These are phyloP conservation scores for Recurvirostra avosetta DNA, from an alignment of 2,113 vertebrate species.

Conservation along the genomic window DNA sequence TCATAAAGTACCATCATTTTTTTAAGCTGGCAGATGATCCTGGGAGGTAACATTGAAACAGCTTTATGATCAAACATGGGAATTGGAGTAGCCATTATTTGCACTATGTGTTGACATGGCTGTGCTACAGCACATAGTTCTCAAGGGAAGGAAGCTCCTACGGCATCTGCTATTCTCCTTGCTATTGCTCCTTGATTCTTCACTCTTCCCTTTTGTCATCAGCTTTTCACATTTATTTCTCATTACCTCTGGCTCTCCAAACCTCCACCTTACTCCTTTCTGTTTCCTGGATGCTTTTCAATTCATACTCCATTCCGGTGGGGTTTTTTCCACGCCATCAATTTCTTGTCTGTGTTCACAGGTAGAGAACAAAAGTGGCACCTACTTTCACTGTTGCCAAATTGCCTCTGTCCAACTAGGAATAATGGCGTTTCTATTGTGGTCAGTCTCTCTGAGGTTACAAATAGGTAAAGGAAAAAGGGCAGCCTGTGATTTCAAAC, in stretches of 20 bases:
- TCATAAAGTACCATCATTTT: neutral
- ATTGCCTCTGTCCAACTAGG: neutral
- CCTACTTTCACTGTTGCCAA: neutral
- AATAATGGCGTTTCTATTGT: neutral
- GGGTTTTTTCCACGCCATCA: neutral
- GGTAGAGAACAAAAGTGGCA: neutral
- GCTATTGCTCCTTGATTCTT: neutral
- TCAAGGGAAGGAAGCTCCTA: neutral
- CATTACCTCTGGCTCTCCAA: neutral
- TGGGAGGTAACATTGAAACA: neutral
- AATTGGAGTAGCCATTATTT: neutral
- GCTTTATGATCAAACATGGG: neutral
- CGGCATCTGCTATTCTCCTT: neutral
- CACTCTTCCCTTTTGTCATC: neutral
- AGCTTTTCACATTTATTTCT: neutral
- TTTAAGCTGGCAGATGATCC: neutral
- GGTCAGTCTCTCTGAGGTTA: neutral
- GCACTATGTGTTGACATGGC: neutral
- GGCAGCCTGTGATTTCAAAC: neutral
- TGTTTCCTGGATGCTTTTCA: neutral
- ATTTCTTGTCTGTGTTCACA: neutral
- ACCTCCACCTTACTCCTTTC: neutral
- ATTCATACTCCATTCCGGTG: neutral
- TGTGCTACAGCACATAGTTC: fast-evolving
- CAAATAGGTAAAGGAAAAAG: neutral